Evolutionary conservation across 2,888 invertebrate species (phyloP).

Genomic region (Drosophila cognata): DNA sequence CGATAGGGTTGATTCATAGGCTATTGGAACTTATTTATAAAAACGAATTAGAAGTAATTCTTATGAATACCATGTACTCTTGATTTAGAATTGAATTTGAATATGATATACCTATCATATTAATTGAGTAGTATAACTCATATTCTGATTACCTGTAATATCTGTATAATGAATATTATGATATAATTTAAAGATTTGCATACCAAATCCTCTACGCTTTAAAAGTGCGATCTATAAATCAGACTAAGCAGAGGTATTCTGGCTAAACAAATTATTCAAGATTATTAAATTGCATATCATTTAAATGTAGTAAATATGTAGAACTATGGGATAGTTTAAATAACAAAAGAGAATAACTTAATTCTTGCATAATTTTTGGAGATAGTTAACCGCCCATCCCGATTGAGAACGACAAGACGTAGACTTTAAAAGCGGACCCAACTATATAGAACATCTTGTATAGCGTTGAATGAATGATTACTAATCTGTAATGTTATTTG

Average conservation of each 20-base stretch:
- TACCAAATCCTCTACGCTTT: not conserved
- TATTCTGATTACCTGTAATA: not conserved
- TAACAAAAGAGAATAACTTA: not conserved
- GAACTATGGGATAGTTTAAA: not conserved
- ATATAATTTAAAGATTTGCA: not conserved
- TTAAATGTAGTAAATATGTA: not conserved
- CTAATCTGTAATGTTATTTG: slow-evolving; percentile 87
- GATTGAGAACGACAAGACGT: not conserved
- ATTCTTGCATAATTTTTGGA: not conserved
- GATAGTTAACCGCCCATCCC: not conserved
- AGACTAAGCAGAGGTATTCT: not conserved
- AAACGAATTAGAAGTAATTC: not conserved
- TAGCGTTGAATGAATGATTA: slow-evolving; percentile 56
- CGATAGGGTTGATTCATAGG: not conserved
- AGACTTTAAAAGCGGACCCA: not conserved
- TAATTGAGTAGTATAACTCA: not conserved
- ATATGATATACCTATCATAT: not conserved
- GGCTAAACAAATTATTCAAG: not conserved
- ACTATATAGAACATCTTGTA: not conserved
- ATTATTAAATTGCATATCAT: not conserved
- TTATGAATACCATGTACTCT: not conserved
- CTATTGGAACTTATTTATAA: not conserved
- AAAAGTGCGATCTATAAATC: not conserved
- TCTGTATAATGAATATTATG: not conserved
- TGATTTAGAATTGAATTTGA: not conserved